phyloP scores from a whole-genome alignment of 2,113 vertebrate species.

The Zootoca vivipara region DNA sequence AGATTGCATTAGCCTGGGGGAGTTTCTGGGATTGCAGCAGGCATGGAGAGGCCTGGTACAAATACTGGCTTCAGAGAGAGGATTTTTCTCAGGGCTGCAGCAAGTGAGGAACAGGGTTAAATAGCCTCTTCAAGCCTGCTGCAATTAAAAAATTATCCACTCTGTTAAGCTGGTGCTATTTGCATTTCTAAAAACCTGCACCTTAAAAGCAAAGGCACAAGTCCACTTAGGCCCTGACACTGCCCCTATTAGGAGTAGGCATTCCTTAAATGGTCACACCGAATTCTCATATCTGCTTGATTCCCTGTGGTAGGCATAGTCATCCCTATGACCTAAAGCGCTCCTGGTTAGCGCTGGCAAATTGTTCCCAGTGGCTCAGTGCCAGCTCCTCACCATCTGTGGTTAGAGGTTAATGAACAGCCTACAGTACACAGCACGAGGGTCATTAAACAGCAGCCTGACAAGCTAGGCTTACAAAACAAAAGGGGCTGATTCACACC shows the following conservation, averaged over 20 bases:
- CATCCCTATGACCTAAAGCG: background rate
- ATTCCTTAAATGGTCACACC: background rate
- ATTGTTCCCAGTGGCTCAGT: conserved; percentile 27
- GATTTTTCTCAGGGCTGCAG: background rate
- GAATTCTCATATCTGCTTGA: background rate
- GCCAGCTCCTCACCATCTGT: conserved; percentile 39
- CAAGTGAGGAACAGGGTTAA: background rate
- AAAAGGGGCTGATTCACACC: conserved; percentile 25
- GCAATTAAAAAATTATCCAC: background rate
- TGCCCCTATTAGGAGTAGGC: background rate
- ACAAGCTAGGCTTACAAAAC: conserved; percentile 23
- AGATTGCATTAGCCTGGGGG: background rate
- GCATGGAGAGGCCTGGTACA: background rate
- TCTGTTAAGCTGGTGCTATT: background rate
- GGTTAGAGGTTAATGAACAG: conserved; percentile 40
- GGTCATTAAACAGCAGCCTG: conserved; percentile 36
- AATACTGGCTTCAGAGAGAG: background rate
- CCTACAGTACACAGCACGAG: conserved; percentile 28
- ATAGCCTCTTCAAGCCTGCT: background rate
- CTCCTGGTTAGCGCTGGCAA: conserved; percentile 10
- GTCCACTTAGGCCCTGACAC: background rate
- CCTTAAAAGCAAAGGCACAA: background rate
- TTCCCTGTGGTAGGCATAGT: background rate
- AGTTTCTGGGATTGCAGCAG: no score
- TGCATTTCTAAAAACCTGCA: background rate